Conservation (phyloP, 2,888 invertebrate genomes). For the Acrobasis repandana region DNA sequence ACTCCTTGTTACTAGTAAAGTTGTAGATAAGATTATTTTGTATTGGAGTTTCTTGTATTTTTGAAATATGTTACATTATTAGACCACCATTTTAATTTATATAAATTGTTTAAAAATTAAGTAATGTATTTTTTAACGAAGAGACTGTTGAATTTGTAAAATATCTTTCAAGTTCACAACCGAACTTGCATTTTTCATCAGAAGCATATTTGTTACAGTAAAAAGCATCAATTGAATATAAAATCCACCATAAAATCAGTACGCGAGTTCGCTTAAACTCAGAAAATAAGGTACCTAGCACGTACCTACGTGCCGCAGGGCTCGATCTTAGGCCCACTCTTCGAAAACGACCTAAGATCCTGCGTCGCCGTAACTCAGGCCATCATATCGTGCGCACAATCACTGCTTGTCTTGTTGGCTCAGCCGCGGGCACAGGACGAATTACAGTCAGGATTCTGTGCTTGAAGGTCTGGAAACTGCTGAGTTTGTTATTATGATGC, state of each 20-base stretch:
- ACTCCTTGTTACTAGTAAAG: no score
- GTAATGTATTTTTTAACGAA: no score
- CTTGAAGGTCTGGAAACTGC: slow-evolving; percentile 12
- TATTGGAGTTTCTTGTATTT: no score
- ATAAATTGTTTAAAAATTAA: no score
- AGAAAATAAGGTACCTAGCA: slow-evolving; percentile 8
- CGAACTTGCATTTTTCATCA: no score
- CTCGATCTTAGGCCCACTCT: slow-evolving; percentile 50
- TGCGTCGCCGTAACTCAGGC: slow-evolving; percentile 42
- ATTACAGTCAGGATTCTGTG: slow-evolving; percentile 56
- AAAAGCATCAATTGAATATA: background rate
- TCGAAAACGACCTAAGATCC: no score
- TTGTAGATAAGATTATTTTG: no score
- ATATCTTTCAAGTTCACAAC: no score
- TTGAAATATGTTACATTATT: no score
- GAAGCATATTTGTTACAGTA: no score
- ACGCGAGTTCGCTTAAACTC: slow-evolving; percentile 16
- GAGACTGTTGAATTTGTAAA: no score
- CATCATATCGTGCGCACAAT: slow-evolving; percentile 65
- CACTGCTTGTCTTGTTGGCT: slow-evolving; percentile 69
- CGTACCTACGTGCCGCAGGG: slow-evolving; percentile 53
- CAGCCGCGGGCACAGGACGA: slow-evolving; percentile 52
- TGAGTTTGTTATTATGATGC: slow-evolving; percentile 14
- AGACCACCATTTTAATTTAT: no score
- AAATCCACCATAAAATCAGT: slow-evolving; percentile 9